phyloP scores from a whole-genome alignment of 2,113 vertebrate genomes.

The Okapia johnstoni region DNA sequence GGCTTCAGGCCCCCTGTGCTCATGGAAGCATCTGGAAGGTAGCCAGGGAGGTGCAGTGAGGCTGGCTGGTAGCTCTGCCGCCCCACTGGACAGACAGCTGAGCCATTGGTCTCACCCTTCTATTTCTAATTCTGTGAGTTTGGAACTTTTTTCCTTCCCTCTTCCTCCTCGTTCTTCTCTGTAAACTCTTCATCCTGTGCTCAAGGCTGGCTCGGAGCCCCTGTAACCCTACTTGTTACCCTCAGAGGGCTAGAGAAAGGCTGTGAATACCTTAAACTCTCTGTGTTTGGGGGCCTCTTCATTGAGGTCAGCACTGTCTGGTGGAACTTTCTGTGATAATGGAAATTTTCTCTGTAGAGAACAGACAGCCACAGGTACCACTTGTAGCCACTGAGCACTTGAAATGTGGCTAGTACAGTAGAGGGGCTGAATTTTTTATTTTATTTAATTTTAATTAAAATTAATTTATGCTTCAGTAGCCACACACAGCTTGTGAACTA shows the following conservation, averaged over 20 bases:
- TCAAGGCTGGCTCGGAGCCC: not conserved
- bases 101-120: not conserved
- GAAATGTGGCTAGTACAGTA: not conserved
- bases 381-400: not conserved
- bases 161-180: not conserved
- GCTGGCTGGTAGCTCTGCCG: not conserved
- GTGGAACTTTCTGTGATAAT: not conserved
- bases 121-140: not conserved
- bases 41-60: not conserved
- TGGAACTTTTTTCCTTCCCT: not conserved
- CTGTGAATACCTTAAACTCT: not conserved
- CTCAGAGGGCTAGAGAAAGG: not conserved
- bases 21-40: not conserved
- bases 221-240: not conserved
- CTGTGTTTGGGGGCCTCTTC: not conserved
- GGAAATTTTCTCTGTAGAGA: not conserved
- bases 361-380: not conserved
- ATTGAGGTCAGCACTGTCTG: rapidly evolving
- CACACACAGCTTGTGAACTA: not conserved
- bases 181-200: not conserved
- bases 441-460: not conserved
- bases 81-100: not conserved
- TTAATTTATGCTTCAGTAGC: not conserved
- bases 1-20: not conserved
- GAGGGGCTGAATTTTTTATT: not conserved